Evolutionary conservation across 1,140 invertebrate genomes (phyloP).

Genomic region (Campodea augens): DNA sequence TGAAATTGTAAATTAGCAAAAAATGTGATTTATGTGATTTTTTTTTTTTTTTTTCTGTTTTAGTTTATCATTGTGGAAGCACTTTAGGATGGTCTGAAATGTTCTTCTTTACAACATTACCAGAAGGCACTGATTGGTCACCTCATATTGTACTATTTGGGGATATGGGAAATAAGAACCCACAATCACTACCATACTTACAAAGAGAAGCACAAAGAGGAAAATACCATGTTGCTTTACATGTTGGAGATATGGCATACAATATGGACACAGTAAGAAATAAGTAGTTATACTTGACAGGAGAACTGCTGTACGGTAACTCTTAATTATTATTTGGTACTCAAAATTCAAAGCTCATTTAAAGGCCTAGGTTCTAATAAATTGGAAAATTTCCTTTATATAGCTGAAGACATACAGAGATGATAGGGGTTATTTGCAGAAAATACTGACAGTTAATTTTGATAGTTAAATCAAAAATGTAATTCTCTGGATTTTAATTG

Average conservation of each 20-base stretch:
- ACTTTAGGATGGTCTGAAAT: conserved; percentile 52
- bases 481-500: too few relatives aligned
- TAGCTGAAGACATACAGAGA: too few relatives aligned
- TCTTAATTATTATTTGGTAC: conserved; percentile 3
- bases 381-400: too few relatives aligned
- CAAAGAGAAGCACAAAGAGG: conserved; percentile 25
- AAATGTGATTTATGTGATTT: too few relatives aligned
- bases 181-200: conserved; percentile 24
- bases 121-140: conserved; percentile 29
- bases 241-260: conserved; percentile 37
- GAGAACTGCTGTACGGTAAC: too few relatives aligned
- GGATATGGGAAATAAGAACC: conserved; percentile 26
- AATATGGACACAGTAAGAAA: conserved; percentile 47
- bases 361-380: too few relatives aligned
- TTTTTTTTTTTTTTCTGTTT: conserved; percentile 11
- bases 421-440: too few relatives aligned
- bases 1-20: too few relatives aligned
- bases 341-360: background rate
- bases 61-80: conserved; percentile 70
- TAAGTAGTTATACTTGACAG: too few relatives aligned
- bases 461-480: too few relatives aligned
- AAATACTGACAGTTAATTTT: too few relatives aligned
- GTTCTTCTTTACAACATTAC: conserved; percentile 45
- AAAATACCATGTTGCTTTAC: conserved; percentile 30
- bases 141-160: conserved; percentile 29